Evolutionary conservation across 2,113 vertebrate genomes (phyloP).

Genomic region (Dinomys branickii): DNA sequence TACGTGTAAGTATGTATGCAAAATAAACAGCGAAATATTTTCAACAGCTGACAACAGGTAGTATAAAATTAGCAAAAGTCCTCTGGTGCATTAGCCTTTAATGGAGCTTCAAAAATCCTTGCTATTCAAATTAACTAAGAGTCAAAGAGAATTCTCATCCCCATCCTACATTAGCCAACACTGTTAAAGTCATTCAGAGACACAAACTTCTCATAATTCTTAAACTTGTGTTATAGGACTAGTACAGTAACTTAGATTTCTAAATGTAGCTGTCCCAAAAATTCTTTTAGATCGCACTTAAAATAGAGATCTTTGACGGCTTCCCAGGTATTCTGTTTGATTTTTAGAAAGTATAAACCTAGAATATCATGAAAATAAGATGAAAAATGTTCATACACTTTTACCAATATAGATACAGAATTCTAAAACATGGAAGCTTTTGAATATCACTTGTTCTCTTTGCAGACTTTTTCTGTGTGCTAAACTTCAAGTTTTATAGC

Average conservation of each 20-base stretch:
- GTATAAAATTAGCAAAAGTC: conserved; percentile 34
- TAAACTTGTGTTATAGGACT: not conserved
- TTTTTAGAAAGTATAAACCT: not conserved
- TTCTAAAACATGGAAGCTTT: not conserved
- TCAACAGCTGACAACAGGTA: conserved; percentile 18
- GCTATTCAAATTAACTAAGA: conserved; percentile 45
- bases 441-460: not conserved
- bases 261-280: not conserved
- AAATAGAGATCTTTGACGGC: not conserved
- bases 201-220: not conserved
- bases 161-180: not conserved
- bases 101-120: conserved; percentile 29
- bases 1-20: not conserved
- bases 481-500: not conserved
- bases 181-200: not conserved
- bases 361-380: not conserved
- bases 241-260: not conserved
- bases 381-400: not conserved
- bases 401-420: not conserved
- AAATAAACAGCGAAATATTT: conserved; percentile 51
- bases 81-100: conserved; percentile 20
- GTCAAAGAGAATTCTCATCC: not conserved
- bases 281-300: not conserved
- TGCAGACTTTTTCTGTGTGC: not conserved
- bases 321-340: not conserved